Base-by-base conservation (phyloP, 2,113 vertebrate species). In the Sprattus sprattus region DNA sequence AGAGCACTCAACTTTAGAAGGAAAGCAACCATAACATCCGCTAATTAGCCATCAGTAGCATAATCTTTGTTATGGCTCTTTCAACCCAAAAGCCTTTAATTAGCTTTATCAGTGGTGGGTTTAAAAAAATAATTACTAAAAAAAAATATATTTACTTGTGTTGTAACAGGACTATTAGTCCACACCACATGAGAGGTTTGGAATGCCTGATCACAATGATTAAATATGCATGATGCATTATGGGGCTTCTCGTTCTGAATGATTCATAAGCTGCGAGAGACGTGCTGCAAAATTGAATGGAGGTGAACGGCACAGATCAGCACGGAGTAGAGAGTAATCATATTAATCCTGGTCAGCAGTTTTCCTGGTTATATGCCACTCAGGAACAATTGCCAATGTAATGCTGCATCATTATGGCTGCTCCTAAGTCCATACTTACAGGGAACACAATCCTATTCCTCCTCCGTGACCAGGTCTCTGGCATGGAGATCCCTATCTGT, bases 151-250 rank as follows among this genome's bases (percentile, higher is more conserved):
- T 60, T 60, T 60, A 22, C 54, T 87, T 90, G 89, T 86, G 82
- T 88, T 90, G 82, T 39, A 44, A 64, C 52, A 57, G 84, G 67
- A 84, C 89, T 87, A 92, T 92, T 89, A 92, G 90, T 83, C 84
- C 89, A 92, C 82, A 91, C 85, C 90, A 89, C 89, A 88, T 88
- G 91, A 90, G 85, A 84, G 88, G 86, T 49, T 85, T 86, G 83
- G 84, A 89, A 86, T 84, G 83, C 57, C 83, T 52, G 78, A 92
- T 90, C 86, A 84, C 57, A 49, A n/a, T 20, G 88, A 94, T 94
- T 91, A 92, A 94, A 94, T 90, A 95, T 93, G 67, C 86, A 95
- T 93, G 92, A 90, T 81, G 90, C 91, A 90, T 88, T 93, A 92
- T 85, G 86, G 92, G 89, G 86, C 89, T 45, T 88, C 90, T 89